Evolutionary conservation across 2,797 vertebrate species (phyloP).

Genomic region (Margarornis squamiger): DNA sequence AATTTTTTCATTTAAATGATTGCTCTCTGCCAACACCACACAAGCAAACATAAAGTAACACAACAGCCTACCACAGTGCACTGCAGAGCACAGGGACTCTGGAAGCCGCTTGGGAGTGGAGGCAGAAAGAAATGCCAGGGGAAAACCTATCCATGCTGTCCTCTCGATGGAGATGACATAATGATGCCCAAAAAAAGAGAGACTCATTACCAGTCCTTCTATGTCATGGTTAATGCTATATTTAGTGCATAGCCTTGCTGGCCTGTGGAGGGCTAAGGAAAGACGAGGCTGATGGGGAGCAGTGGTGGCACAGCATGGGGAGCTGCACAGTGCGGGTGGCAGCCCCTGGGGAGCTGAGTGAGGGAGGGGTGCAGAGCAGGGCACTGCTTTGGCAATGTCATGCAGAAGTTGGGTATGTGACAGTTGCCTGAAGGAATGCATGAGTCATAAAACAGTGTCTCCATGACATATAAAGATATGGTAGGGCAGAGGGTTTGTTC

Average conservation of each 20-base stretch:
- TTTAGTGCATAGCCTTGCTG: fast-evolving
- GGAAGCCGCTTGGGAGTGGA: neutral
- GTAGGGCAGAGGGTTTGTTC: neutral
- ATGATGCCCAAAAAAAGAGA: neutral
- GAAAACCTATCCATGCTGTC: neutral
- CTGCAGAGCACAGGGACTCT: neutral
- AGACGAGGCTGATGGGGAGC: neutral
- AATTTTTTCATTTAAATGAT: neutral
- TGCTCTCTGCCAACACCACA: neutral
- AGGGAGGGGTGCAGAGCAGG: neutral
- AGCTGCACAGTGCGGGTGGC: neutral
- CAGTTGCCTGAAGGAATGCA: neutral
- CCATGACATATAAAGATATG: neutral
- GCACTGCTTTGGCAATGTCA: neutral
- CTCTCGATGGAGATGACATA: neutral
- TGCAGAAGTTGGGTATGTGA: neutral
- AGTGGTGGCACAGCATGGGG: fast-evolving
- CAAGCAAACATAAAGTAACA: neutral
- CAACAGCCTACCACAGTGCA: neutral
- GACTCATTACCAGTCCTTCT: neutral
- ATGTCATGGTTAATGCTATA: neutral
- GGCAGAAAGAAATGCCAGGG: neutral
- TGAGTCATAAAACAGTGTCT: neutral
- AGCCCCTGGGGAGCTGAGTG: neutral
- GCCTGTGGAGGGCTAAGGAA: fast-evolving